Percentiles rank a stretch among this genome's conserved stretches.
Evolutionary conservation across 2,888 invertebrate species (phyloP).

Genomic region (Zygothrica quintamaculata): DNA sequence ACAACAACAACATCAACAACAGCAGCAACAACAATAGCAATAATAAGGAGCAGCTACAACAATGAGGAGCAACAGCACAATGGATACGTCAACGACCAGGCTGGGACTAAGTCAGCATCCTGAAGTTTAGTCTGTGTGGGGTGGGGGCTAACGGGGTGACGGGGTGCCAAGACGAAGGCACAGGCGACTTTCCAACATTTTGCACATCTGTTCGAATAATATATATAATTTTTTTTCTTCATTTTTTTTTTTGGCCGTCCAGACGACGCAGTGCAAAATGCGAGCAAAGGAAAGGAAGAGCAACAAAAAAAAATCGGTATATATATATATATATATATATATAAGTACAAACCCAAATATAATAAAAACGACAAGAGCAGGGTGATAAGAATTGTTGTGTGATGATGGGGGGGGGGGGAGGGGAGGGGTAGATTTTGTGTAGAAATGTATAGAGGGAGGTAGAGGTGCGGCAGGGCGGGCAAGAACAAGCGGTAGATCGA

Average conservation of each 20-base stretch:
- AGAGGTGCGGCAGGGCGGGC: conserved; percentile 39
- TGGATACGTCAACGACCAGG: conserved; percentile 46
- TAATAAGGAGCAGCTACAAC: conserved; percentile 13
- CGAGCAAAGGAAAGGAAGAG: conserved; percentile 24
- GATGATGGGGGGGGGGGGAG: conserved; percentile 8
- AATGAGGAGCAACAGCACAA: conserved; percentile 30
- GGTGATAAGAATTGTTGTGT: conserved; percentile 19
- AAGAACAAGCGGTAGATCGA: conserved; percentile 35
- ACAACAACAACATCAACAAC: conserved; percentile 19
- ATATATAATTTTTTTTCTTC: conserved; percentile 46
- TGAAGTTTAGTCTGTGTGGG: not conserved
- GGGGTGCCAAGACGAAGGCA: conserved; percentile 47
- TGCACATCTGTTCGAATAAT: conserved; percentile 75
- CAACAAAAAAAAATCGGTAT: conserved; percentile 14
- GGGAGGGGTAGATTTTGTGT: conserved; percentile 5
- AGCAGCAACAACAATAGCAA: conserved; percentile 11
- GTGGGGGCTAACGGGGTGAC: not conserved
- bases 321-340: conserved; percentile 11
- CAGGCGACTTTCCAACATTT: conserved; percentile 64
- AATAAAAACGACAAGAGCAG: conserved; percentile 58
- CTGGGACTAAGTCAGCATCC: conserved; percentile 20
- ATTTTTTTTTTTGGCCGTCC: conserved; percentile 44
- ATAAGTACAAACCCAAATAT: conserved; percentile 71
- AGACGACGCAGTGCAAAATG: conserved; percentile 53
- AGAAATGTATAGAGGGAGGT: conserved; percentile 20